Evolutionary conservation across 2,888 invertebrate genomes (phyloP).

Genomic region (Pedicia rivosa): DNA sequence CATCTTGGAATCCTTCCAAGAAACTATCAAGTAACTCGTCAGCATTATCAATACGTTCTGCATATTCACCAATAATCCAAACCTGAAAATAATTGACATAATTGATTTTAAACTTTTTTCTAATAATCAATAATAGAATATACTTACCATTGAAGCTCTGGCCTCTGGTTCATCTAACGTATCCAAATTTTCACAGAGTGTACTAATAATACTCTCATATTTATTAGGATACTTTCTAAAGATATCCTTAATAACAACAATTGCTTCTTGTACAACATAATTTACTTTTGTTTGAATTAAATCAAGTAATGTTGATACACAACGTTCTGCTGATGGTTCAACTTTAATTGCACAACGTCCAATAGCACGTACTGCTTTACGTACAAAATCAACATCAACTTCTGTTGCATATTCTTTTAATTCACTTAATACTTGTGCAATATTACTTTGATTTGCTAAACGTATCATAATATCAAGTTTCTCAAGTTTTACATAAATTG

Average conservation of each 20-base stretch:
- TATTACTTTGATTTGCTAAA: constrained; percentile 92
- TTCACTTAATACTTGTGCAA: constrained; percentile 94
- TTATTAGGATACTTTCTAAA: constrained; percentile 98
- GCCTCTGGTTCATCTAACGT: constrained; percentile 98
- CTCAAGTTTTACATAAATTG: constrained; percentile 98
- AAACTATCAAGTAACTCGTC: constrained; percentile 96
- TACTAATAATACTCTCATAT: constrained; percentile 98
- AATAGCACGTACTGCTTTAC: constrained; percentile 96
- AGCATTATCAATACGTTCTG: constrained; percentile 98
- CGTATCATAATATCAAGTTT: constrained; percentile 99
- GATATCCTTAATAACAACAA: constrained; percentile 97
- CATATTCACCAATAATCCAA: constrained; percentile 93
- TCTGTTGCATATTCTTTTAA: constrained; percentile 98
- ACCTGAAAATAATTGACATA: no score
- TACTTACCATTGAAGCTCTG: constrained; percentile 96
- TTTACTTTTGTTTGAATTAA: constrained; percentile 99
- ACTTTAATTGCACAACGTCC: constrained; percentile 98
- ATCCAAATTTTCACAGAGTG: constrained; percentile 95
- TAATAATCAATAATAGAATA: no score
- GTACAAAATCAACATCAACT: constrained; percentile 98
- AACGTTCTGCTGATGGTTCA: constrained; percentile 95
- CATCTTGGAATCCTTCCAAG: constrained; percentile 94
- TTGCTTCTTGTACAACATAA: constrained; percentile 99
- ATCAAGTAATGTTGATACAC: constrained; percentile 93
- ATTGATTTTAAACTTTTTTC: no score